Evolutionary conservation across 2,888 invertebrate species (phyloP), one percentile per base, ranked within the genome.

Genomic region (Drosophila leonis): DNA sequence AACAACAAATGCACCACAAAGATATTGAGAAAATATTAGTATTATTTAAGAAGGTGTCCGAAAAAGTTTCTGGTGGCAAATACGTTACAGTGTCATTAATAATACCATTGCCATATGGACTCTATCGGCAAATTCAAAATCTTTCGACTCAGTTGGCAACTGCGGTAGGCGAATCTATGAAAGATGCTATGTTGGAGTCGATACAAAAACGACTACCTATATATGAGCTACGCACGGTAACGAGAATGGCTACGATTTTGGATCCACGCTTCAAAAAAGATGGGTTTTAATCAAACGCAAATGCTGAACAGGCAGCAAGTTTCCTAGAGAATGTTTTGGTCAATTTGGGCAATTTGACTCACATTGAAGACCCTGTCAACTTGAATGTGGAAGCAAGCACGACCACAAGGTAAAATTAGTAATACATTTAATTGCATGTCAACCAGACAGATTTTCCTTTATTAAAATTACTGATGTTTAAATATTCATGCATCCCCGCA

Each of bases 1-100:
- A 24, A 31, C 54, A 57, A 61, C 42, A 49, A 33, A 49, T 18
- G 33, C 49, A 12, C 49, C 49, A 3, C 49, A 65, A 60, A 48
- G 63, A 68, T 18, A 37, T 68, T 12, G 39, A 46, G 24, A 63
- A 67, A 52, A 48, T 68, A 57, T 63, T 68, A 46, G 5, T 27
- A 15, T 10, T 48, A 33, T 68, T 35, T 60, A 44, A 46, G 62
- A 1, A 20, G 3, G 65, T 61, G n/a, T 18, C 56, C 27, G 49
- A 56, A 20, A 60, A 60, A 60, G 35, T 31, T 24, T 44, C 12
- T 42, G 31, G n/a, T n/a, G n/a, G 48, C 42, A 66, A 61, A n/a
- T 62, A 59, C 18, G 63, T 67, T 4, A 70, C 70, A 1, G 27
- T 65, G 18, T 67, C 63, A 20, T 15, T 57, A 13, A 57, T 65